These are phyloP conservation scores for Austrolebias charrua DNA, from an alignment of 2,797 vertebrate genomes.

Conservation along the genomic window DNA sequence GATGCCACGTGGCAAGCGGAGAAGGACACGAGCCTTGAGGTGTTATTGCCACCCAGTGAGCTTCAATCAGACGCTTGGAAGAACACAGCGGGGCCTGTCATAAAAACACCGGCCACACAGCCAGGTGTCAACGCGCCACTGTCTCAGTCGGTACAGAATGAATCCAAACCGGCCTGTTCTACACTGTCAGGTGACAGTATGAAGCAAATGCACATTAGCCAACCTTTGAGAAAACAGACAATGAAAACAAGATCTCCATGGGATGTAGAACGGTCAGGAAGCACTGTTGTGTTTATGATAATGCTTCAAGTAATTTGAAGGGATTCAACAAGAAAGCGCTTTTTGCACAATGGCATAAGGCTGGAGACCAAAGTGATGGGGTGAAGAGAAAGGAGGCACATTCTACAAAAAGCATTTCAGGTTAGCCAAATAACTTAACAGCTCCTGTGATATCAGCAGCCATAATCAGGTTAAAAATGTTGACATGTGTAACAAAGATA, in stretches of 20 bases:
- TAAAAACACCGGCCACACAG: constrained; percentile 88
- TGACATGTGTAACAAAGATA: constrained; percentile 47
- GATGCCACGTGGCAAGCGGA: constrained; percentile 81
- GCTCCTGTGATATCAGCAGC: constrained; percentile 77
- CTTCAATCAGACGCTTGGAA: constrained; percentile 89
- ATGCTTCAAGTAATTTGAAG: constrained; percentile 76
- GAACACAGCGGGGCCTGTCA: constrained; percentile 87
- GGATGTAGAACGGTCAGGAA: constrained; percentile 80
- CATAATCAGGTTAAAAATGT: constrained; percentile 74
- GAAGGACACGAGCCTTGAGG: constrained; percentile 83
- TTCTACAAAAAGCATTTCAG: constrained; percentile 81
- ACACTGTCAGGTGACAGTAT: constrained; percentile 78
- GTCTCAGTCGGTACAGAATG: constrained; percentile 85
- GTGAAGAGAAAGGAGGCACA: constrained; percentile 85
- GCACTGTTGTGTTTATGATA: constrained; percentile 84
- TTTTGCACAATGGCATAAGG: constrained; percentile 77
- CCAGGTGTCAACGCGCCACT: constrained; percentile 87
- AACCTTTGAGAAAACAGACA: constrained; percentile 82
- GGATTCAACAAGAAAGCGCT: constrained; percentile 85
- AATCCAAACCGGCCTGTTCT: constrained; percentile 84
- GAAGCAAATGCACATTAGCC: constrained; percentile 87
- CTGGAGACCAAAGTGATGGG: constrained; percentile 67
- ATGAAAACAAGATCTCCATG: constrained; percentile 72
- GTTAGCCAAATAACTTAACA: constrained; percentile 75
- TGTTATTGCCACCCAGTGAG: constrained; percentile 87